Evolutionary conservation across 92 coral and sea anemone species (phyloP).

Genomic region (Siderastrea siderea): DNA sequence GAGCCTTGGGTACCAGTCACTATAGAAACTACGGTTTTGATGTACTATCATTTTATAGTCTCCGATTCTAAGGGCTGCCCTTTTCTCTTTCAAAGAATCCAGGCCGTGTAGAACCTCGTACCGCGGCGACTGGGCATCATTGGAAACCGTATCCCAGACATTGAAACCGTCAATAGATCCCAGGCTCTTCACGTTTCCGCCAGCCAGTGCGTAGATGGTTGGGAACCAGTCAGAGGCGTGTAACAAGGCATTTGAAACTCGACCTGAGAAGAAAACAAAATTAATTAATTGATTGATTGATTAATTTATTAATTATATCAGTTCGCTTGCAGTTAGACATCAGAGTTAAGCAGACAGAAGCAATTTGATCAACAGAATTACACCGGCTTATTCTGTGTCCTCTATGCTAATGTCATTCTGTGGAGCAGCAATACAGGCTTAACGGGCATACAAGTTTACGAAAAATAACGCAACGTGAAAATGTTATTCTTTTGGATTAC

Average conservation of each 20-base stretch:
- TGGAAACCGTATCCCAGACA: constrained; percentile 89
- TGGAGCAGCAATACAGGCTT: no score
- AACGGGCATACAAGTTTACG: no score
- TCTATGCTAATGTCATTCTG: no score
- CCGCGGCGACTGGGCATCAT: constrained; percentile 86
- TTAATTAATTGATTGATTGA: no score
- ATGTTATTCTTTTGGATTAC: no score
- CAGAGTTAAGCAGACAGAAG: no score
- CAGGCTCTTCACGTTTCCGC: constrained; percentile 76
- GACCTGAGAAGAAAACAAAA: constrained; percentile 63
- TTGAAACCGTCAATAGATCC: constrained; percentile 92
- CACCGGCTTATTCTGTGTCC: no score
- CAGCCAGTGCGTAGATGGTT: constrained; percentile 90
- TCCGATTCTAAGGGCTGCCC: constrained; percentile 95
- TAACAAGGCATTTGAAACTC: constrained; percentile 90
- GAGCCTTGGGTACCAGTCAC: constrained; percentile 98
- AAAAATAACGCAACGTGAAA: no score
- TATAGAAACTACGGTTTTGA: constrained; percentile 86
- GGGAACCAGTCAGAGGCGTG: constrained; percentile 99
- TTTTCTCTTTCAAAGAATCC: constrained; percentile 83
- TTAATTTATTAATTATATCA: no score
- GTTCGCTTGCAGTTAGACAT: no score
- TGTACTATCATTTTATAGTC: constrained; percentile 94
- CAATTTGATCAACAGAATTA: no score
- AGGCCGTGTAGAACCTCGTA: constrained; percentile 97